Evolutionary conservation across 2,888 invertebrate genomes (phyloP), one percentile per base, ranked within the genome.

Genomic region (Oeneis ivallda): DNA sequence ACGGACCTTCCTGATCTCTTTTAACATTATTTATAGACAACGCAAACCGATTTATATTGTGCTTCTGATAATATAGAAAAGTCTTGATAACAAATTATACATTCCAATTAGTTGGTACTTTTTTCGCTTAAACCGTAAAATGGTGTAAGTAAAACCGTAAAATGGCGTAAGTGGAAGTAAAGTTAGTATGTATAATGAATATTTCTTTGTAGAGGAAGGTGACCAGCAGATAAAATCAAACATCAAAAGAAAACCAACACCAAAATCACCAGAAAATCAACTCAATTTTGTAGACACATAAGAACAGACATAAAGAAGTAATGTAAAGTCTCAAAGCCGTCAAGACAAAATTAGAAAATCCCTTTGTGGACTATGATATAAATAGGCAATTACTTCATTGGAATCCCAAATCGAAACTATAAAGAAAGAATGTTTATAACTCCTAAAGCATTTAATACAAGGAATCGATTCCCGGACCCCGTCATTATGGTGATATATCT

Each of bases 401-500:
- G 52, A 34, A 62, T 60, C 54, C 15, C 10, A 57, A 64, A 64
- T 64, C 17, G 60, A 58, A 60, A 64, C 54, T 57, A 64, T 58
- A 64, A 65, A 62, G 52, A 52, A 62, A 39, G 64, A 64, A 64
- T 67, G 61, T 61, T 62, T 58, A 64, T 53, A 64, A 58, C 62
- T 52, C 41, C 39, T 32, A 58, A 52, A 53, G 34, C 41, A 49
- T 56, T 50, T 54, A 65, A 60, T 26, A 60, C 58, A 68, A 62
- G 56, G 49, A 50, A 63, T 53, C 49, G 34, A 54, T 17, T 60
- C 59, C 43, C 68, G 47, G 50, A 50, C 15, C 59, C 65, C 59
- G 57, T 62, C 65, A 65, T 68, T 67, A 67, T 50, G 34, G 45
- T 69, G 65, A 70, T 71, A 68, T 68, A 71, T 69, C 66, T 71